Evolutionary conservation across 2,888 invertebrate species (phyloP), one percentile per base, ranked within the genome.

Genomic region (Minunthozetes semirufus): DNA sequence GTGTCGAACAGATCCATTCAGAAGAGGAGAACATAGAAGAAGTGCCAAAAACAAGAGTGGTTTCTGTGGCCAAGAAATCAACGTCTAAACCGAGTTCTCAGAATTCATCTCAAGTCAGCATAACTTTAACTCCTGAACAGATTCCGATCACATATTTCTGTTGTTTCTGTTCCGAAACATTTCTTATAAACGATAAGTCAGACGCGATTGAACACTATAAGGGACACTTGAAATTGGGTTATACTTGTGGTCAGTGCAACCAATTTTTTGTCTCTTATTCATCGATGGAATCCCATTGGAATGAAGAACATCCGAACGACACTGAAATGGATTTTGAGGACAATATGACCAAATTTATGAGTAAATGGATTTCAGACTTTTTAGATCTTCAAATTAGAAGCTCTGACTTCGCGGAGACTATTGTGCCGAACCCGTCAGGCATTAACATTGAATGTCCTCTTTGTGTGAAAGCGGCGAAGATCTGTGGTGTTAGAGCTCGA

Each of bases 131-230:
- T 19, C 29, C 27, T 15, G 42, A 42, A 29, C 59, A 59, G 11
- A 59, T 59, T 27, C 59, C 59, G 8, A 59, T 2, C 17, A 63
- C 42, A 68, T 68, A 68, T 22, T 68, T 68, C 33, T 68, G 68
- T 42, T 42, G 42, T 8, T 68, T 68, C 68, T 68, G 68, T 22
- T 22, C 19, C 22, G 42, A 68, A 2, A n/a, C n/a, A n/a, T 17
- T 8, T 9, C 46, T 42, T 11, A 68, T 42, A 11, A 38, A 42
- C 13, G 46, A 68, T n/a, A n/a, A 42, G 5, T 1, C 4, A 5
- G 68, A 68, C 1, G 68, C 68, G 13, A 68, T 68, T 15, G 68
- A 68, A 29, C 68, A 68, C 46, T 68, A 68, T 17, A 68, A 68
- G 15, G 15, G 6, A 1, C 68, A 68, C 11, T 19, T 68, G 15